phyloP scores from a whole-genome alignment of 1,140 invertebrate species.

The Coelopa frigida region DNA sequence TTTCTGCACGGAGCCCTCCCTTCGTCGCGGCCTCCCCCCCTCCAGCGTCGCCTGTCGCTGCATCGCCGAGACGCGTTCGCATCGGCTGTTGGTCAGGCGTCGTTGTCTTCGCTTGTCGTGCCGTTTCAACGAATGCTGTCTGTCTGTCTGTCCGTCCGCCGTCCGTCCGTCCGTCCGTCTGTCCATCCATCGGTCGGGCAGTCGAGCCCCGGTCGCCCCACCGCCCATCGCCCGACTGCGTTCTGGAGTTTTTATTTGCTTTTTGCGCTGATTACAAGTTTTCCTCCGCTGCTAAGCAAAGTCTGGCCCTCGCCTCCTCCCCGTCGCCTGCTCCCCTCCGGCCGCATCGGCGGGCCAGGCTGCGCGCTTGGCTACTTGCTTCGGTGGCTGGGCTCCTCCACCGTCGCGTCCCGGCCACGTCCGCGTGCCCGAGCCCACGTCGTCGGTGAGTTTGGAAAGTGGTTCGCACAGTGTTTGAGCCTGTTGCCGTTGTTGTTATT shows the following conservation, averaged over 20 bases:
- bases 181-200: neutral
- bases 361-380: too few relatives aligned
- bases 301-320: neutral
- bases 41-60: neutral
- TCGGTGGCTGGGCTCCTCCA: too few relatives aligned
- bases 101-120: too few relatives aligned
- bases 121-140: too few relatives aligned
- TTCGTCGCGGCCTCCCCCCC: neutral
- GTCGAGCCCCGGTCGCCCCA: too few relatives aligned
- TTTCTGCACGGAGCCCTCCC: neutral
- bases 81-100: too few relatives aligned
- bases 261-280: neutral
- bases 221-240: too few relatives aligned
- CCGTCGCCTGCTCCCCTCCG: neutral
- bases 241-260: too few relatives aligned
- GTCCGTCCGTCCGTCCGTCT: neutral
- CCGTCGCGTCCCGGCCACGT: neutral
- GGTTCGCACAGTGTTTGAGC: neutral
- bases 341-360: too few relatives aligned
- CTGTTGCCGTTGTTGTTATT: neutral
- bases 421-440: constrained; percentile 4
- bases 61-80: neutral
- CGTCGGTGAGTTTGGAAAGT: constrained; percentile 6
- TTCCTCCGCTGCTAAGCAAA: neutral
- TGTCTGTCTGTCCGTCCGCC: neutral